Conservation (phyloP, 2,113 vertebrate species). For the Podarcis raffonei region DNA sequence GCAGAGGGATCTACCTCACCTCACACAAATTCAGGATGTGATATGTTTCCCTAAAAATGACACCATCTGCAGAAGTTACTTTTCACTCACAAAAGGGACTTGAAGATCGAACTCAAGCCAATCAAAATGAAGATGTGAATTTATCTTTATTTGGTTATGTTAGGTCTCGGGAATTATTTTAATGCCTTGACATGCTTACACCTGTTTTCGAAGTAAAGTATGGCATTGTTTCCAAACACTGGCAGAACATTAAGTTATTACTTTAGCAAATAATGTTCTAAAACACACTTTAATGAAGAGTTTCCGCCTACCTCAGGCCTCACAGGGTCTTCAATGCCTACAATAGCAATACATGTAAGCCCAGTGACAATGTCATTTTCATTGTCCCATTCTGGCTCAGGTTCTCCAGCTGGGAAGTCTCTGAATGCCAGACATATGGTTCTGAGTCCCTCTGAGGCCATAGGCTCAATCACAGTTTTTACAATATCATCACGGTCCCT, state of each 20-base stretch:
- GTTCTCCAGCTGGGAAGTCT: slow-evolving; percentile 90
- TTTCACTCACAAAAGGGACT: background rate
- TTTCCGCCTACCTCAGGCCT: slow-evolving; percentile 87
- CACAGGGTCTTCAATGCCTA: slow-evolving; percentile 98
- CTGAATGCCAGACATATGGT: slow-evolving; percentile 97
- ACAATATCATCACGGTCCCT: slow-evolving; percentile 94
- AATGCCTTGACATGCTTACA: background rate
- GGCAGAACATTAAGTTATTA: background rate
- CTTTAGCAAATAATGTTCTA: background rate
- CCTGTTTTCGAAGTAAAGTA: background rate
- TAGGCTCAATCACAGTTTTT: slow-evolving; percentile 97
- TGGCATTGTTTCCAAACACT: background rate
- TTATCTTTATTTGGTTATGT: slow-evolving; percentile 42
- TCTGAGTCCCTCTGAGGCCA: slow-evolving; percentile 97
- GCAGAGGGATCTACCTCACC: no score
- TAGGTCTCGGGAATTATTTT: background rate
- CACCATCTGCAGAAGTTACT: background rate
- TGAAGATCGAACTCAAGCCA: background rate
- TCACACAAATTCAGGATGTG: background rate
- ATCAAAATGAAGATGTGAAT: slow-evolving; percentile 59
- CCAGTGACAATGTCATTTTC: slow-evolving; percentile 93
- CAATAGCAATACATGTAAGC: slow-evolving; percentile 93
- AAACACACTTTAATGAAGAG: background rate
- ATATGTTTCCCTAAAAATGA: background rate
- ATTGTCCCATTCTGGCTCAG: slow-evolving; percentile 96